phyloP scores from a whole-genome alignment of 2,797 vertebrate genomes.

The Urocyon cinereoargenteus region DNA sequence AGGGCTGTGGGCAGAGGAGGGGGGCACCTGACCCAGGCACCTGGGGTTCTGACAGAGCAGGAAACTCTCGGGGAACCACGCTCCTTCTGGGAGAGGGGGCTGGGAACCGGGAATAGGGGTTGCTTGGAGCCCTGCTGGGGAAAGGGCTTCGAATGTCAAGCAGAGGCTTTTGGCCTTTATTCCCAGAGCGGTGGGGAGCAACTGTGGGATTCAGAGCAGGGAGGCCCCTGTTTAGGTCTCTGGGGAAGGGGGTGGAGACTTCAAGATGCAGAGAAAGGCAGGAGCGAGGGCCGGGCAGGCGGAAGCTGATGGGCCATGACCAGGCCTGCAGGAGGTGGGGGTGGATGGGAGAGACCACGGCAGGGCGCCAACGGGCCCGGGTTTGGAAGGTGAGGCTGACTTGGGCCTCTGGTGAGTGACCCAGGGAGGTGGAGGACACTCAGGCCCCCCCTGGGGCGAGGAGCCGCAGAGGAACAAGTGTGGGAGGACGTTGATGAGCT shows the following conservation, averaged over 20 bases:
- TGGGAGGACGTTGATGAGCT: rapidly evolving
- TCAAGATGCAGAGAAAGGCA: background rate
- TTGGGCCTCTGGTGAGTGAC: background rate
- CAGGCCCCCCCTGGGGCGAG: background rate
- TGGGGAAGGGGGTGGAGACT: background rate
- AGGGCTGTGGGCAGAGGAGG: background rate
- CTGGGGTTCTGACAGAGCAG: background rate
- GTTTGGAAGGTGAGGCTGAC: background rate
- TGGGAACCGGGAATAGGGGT: background rate
- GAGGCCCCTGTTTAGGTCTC: background rate
- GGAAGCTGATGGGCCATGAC: too few species aligned
- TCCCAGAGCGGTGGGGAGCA: background rate
- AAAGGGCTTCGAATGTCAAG: background rate
- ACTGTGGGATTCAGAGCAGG: background rate
- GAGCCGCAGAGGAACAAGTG: background rate
- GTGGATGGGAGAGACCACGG: background rate
- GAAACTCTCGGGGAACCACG: background rate
- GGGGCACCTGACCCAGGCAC: background rate
- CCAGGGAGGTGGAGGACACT: rapidly evolving
- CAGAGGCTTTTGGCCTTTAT: background rate
- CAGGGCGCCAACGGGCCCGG: background rate
- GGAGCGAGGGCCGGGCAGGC: background rate
- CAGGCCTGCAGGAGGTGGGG: too few species aligned
- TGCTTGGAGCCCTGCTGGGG: background rate
- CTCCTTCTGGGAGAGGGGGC: background rate